Percentiles rank a stretch among this genome's conserved stretches.
Evolutionary conservation across 1,140 invertebrate genomes (phyloP).

Genomic region (Liolophura sinensis): DNA sequence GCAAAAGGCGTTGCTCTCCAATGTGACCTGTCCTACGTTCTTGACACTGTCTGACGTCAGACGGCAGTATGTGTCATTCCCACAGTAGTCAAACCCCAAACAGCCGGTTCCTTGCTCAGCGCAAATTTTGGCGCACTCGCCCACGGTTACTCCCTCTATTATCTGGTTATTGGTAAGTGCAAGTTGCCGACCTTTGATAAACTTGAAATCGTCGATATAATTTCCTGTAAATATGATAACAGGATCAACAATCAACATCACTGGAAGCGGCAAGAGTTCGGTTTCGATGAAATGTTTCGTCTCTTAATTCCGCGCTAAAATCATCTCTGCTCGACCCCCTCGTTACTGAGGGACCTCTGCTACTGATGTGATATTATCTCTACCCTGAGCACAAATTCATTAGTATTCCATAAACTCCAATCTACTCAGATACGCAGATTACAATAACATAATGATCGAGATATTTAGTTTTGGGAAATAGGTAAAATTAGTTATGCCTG

Average conservation of each 20-base stretch:
- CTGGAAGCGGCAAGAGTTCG: too few relatives aligned
- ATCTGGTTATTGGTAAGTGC: conserved; percentile 31
- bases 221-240: conserved; percentile 27
- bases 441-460: too few relatives aligned
- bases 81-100: conserved; percentile 44
- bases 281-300: too few relatives aligned
- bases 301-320: too few relatives aligned
- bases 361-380: too few relatives aligned
- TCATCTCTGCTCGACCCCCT: too few relatives aligned
- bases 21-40: conserved; percentile 31
- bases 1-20: conserved; percentile 32
- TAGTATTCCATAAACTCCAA: too few relatives aligned
- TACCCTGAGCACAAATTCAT: too few relatives aligned
- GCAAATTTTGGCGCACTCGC: conserved; percentile 44
- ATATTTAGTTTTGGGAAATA: too few relatives aligned
- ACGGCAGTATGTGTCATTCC: conserved; percentile 33
- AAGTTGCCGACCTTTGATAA: conserved; percentile 18
- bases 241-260: neutral
- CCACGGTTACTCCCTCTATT: conserved; percentile 25
- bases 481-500: too few relatives aligned
- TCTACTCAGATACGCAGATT: too few relatives aligned
- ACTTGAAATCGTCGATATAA: conserved; percentile 37
- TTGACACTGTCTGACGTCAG: conserved; percentile 25
- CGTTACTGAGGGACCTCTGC: too few relatives aligned
- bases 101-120: conserved; percentile 35